Evolutionary conservation across 2,797 vertebrate species (phyloP).

Genomic region (Trachurus trachurus): DNA sequence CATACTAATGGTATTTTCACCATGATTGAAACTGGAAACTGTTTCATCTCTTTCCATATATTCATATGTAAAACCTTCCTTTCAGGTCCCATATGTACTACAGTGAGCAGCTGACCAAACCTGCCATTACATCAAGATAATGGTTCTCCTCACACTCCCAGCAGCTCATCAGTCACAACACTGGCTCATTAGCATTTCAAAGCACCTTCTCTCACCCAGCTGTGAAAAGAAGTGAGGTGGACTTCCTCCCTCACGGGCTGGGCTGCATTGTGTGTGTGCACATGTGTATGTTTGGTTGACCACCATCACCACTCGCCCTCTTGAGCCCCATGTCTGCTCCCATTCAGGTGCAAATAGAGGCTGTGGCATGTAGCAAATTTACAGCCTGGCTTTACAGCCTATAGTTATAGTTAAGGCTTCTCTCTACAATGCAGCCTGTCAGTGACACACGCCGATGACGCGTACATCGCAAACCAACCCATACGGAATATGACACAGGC

Average conservation of each 20-base stretch:
- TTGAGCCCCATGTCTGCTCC: conserved; percentile 37
- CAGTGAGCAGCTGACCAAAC: conserved; percentile 46
- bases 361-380: conserved; percentile 62
- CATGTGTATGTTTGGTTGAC: conserved; percentile 14
- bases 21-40: no score
- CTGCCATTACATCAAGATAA: conserved; percentile 21
- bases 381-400: conserved; percentile 64
- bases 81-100: conserved; percentile 13
- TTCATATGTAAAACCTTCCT: not conserved
- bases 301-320: not conserved
- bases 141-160: conserved; percentile 11
- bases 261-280: conserved; percentile 24
- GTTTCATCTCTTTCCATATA: no score
- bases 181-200: conserved; percentile 59
- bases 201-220: conserved; percentile 41
- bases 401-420: conserved; percentile 18
- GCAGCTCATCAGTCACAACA: conserved; percentile 26
- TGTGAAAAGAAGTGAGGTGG: conserved; percentile 39
- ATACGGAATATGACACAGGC: conserved; percentile 20
- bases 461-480: conserved; percentile 27
- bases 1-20: no score
- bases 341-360: conserved; percentile 77
- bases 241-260: conserved; percentile 9
- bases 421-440: conserved; percentile 48
- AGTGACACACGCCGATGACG: conserved; percentile 60